A percentile compares a stretch with the other conserved stretches of the same genome.
These are phyloP conservation scores for Saimiri boliviensis DNA, from an alignment of 2,113 vertebrate genomes.

Conservation along the genomic window DNA sequence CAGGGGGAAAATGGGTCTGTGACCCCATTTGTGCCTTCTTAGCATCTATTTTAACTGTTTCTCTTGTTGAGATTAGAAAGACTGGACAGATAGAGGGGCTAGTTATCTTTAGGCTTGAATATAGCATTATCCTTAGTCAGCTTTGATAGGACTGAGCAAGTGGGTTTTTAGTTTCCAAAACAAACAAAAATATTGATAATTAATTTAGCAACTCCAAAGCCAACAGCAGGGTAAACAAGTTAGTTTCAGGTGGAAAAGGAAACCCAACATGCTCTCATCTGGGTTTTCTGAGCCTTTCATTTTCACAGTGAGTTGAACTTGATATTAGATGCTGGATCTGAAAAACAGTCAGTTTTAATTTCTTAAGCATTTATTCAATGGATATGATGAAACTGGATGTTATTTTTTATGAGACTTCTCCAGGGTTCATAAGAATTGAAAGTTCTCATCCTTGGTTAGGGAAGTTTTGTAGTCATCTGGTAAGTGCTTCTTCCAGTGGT, in stretches of 20 bases:
- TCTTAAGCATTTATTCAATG: not conserved
- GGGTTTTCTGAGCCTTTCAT: slow-evolving; percentile 37
- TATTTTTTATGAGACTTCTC: slow-evolving; percentile 21
- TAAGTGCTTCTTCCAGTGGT: not conserved
- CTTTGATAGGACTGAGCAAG: slow-evolving; percentile 1
- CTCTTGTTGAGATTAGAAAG: slow-evolving; percentile 8
- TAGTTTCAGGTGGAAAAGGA: slow-evolving; percentile 23
- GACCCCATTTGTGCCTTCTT: not conserved
- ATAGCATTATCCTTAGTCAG: not conserved
- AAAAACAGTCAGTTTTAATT: slow-evolving; percentile 57
- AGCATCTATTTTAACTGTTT: slow-evolving; percentile 5
- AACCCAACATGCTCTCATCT: not conserved
- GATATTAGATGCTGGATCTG: not conserved
- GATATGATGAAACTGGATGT: not conserved
- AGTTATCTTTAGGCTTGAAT: not conserved
- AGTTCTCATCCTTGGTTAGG: slow-evolving; percentile 3
- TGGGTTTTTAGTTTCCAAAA: slow-evolving; percentile 26
- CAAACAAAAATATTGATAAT: not conserved
- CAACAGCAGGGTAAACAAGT: not conserved
- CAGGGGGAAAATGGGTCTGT: not conserved
- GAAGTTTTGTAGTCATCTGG: not conserved
- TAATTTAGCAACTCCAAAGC: not conserved
- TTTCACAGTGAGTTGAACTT: slow-evolving; percentile 51
- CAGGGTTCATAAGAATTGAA: not conserved
- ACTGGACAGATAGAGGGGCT: not conserved